Conservation (phyloP, 1,140 invertebrate genomes). For the Drosophila aff. region DNA sequence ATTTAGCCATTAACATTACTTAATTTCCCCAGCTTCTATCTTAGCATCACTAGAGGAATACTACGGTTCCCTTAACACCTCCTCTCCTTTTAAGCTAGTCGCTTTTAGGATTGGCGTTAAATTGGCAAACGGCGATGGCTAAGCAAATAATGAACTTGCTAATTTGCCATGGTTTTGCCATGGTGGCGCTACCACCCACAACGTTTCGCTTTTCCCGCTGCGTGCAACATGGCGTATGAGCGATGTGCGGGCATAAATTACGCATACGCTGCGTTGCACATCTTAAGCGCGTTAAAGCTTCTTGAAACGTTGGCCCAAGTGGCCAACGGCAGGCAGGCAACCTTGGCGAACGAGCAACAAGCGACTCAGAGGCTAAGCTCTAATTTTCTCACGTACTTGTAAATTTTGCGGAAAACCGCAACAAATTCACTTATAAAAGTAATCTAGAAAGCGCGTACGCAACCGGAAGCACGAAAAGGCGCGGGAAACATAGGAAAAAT, state of each 20-base stretch:
- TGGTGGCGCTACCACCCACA: background rate
- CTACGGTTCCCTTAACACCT: too few species aligned
- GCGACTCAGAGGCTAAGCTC: slow-evolving; percentile 74
- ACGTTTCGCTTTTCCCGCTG: slow-evolving; percentile 3
- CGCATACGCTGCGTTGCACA: slow-evolving; percentile 62
- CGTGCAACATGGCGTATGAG: slow-evolving; percentile 49
- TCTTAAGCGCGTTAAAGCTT: slow-evolving; percentile 32
- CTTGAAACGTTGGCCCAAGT: slow-evolving; percentile 24
- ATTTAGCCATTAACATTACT: background rate
- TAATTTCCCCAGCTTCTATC: background rate
- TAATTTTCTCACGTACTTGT: slow-evolving; percentile 84
- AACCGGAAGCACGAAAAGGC: slow-evolving; percentile 76
- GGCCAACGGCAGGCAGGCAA: slow-evolving; percentile 4
- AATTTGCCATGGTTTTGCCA: slow-evolving; percentile 48
- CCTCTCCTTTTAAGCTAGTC: slow-evolving; percentile 31
- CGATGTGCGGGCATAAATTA: slow-evolving; percentile 56
- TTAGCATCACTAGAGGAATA: background rate
- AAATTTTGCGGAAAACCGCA: slow-evolving; percentile 84
- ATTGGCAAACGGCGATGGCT: slow-evolving; percentile 60
- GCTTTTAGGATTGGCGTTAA: slow-evolving; percentile 53
- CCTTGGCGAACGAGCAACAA: slow-evolving; percentile 56
- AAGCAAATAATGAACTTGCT: slow-evolving; percentile 73
- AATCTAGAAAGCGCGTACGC: slow-evolving; percentile 81
- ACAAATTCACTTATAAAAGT: slow-evolving; percentile 84
- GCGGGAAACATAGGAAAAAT: slow-evolving; percentile 32